phyloP scores from a whole-genome alignment of 2,797 vertebrate genomes.

The Eleutherodactylus coqui region DNA sequence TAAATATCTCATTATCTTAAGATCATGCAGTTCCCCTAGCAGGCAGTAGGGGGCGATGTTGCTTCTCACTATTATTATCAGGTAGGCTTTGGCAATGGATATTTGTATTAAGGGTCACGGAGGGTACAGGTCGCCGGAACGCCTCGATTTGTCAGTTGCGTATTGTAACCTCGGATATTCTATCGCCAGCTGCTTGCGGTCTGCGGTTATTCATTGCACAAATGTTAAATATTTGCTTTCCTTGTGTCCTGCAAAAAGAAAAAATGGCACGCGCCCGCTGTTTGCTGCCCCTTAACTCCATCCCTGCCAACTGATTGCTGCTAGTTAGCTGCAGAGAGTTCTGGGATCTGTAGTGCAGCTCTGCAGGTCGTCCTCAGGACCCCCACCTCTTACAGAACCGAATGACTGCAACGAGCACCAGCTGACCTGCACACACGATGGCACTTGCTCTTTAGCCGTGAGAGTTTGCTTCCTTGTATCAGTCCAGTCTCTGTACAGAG shows the following conservation, averaged over 20 bases:
- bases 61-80: not conserved
- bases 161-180: not conserved
- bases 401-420: no score
- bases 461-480: no score
- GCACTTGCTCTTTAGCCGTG: no score
- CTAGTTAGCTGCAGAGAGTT: no score
- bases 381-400: no score
- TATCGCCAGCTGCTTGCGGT: not conserved
- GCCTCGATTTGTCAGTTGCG: not conserved
- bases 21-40: not conserved
- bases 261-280: not conserved
- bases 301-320: not conserved
- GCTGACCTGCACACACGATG: no score
- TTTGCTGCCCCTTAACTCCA: constrained; percentile 15
- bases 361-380: not conserved
- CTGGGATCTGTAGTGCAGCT: not conserved
- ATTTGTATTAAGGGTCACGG: not conserved
- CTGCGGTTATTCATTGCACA: constrained; percentile 21
- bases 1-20: not conserved
- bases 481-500: no score
- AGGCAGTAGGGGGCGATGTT: not conserved
- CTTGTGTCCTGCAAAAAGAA: not conserved
- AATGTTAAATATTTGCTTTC: constrained; percentile 16
- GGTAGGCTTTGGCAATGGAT: not conserved
- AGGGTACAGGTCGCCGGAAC: not conserved